Conservation (phyloP, 2,113 vertebrate species). For the Oxygymnocypris stewartii region DNA sequence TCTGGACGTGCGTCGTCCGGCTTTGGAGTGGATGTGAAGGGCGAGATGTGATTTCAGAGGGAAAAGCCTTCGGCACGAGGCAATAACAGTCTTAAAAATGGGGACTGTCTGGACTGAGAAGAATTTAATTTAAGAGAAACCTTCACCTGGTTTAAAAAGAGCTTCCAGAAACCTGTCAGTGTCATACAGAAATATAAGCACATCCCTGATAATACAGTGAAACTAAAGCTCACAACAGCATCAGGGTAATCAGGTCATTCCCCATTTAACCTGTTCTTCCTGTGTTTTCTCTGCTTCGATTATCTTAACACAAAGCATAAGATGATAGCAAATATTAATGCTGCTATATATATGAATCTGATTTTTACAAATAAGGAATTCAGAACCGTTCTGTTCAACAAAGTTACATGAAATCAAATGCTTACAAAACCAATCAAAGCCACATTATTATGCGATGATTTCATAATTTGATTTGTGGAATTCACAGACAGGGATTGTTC, state of each 20-base stretch:
- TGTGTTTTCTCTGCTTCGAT: background rate
- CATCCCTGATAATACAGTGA: background rate
- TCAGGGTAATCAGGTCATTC: background rate
- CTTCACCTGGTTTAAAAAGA: background rate
- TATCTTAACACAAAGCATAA: background rate
- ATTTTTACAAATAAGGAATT: background rate
- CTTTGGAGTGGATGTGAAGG: slow-evolving; percentile 9
- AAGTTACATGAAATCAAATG: background rate
- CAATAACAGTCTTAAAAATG: slow-evolving; percentile 21
- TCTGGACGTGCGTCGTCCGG: background rate
- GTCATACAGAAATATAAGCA: background rate
- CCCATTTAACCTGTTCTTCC: background rate
- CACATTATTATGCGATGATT: background rate
- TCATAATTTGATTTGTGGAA: background rate
- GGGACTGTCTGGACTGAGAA: slow-evolving; percentile 13
- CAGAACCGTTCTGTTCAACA: background rate
- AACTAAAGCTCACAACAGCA: background rate
- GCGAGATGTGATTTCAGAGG: slow-evolving; percentile 41
- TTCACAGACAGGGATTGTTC: background rate
- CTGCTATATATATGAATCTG: background rate
- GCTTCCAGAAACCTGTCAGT: background rate
- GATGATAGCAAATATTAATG: background rate
- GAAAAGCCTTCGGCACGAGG: slow-evolving; percentile 33
- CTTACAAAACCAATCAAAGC: background rate
- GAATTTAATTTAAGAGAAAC: background rate